These are phyloP conservation scores for Drosophila atroscutellata DNA, from an alignment of 2,888 invertebrate species.

Conservation along the genomic window DNA sequence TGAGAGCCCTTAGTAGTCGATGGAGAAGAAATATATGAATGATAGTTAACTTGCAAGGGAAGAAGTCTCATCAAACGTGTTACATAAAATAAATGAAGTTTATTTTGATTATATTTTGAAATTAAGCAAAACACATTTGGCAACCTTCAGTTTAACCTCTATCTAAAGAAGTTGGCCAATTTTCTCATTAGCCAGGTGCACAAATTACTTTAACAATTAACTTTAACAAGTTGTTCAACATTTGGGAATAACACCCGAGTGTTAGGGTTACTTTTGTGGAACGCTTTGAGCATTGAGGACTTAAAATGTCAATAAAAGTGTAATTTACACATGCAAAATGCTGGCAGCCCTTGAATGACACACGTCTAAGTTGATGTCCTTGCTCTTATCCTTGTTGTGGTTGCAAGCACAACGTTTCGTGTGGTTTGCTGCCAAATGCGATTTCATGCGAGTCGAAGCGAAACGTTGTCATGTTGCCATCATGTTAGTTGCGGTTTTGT, in stretches of 20 bases:
- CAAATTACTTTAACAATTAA: conserved; percentile 25
- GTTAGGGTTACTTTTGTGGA: conserved; percentile 9
- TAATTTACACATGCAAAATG: conserved; percentile 55
- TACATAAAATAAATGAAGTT: background rate
- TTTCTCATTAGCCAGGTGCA: conserved; percentile 21
- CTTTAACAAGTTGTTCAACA: conserved; percentile 10
- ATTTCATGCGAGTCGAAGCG: conserved; percentile 26
- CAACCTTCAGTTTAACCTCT: background rate
- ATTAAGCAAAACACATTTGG: background rate
- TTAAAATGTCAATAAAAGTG: conserved; percentile 58
- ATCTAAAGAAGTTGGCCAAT: background rate
- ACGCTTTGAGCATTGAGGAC: background rate
- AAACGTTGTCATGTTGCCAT: conserved; percentile 56
- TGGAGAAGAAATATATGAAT: background rate
- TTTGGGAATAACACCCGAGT: conserved; percentile 8
- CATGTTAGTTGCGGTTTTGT: conserved; percentile 76
- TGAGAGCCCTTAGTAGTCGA: background rate
- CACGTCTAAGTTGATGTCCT: conserved; percentile 37
- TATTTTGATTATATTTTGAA: background rate
- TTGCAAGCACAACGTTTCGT: conserved; percentile 35
- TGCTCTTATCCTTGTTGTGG: conserved; percentile 55
- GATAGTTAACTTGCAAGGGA: background rate
- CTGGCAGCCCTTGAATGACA: conserved; percentile 16
- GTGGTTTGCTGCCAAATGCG: conserved; percentile 38
- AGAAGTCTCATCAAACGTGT: no score